phyloP scores from a whole-genome alignment of 2,113 vertebrate species.

The Pomatorhinus ruficollis region DNA sequence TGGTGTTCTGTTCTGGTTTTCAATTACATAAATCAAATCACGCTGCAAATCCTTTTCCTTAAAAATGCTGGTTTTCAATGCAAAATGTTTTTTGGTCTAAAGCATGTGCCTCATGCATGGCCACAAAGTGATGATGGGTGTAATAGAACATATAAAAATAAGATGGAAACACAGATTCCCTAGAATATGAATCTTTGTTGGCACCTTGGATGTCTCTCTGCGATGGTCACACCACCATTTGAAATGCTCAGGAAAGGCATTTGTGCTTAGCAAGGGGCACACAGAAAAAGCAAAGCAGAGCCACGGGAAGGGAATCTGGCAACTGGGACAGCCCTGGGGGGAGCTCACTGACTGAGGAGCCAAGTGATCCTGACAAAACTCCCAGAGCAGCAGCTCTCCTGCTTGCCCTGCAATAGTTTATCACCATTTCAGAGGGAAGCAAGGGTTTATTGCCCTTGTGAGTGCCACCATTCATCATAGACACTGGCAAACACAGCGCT shows the following conservation, averaged over 20 bases:
- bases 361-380: background rate
- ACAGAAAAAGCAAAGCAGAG: background rate
- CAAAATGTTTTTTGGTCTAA: background rate
- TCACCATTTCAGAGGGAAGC: background rate
- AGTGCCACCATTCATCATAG: background rate
- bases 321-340: background rate
- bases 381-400: background rate
- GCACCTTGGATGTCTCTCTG: background rate
- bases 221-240: accelerated
- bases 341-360: background rate
- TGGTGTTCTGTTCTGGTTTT: background rate
- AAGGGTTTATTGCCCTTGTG: background rate
- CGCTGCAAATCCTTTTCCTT: background rate
- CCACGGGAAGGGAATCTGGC: background rate
- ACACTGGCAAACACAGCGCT: background rate
- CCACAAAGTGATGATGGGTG: background rate
- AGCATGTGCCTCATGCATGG: background rate
- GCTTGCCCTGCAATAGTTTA: background rate
- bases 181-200: background rate
- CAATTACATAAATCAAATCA: conserved; percentile 31
- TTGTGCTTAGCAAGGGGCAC: background rate
- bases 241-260: background rate
- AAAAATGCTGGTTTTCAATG: background rate
- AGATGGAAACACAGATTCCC: background rate
- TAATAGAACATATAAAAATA: background rate